Percentiles rank a stretch among this genome's conserved stretches.
Evolutionary conservation across 2,113 vertebrate species (phyloP).

Genomic region (Tachysurus vachellii): DNA sequence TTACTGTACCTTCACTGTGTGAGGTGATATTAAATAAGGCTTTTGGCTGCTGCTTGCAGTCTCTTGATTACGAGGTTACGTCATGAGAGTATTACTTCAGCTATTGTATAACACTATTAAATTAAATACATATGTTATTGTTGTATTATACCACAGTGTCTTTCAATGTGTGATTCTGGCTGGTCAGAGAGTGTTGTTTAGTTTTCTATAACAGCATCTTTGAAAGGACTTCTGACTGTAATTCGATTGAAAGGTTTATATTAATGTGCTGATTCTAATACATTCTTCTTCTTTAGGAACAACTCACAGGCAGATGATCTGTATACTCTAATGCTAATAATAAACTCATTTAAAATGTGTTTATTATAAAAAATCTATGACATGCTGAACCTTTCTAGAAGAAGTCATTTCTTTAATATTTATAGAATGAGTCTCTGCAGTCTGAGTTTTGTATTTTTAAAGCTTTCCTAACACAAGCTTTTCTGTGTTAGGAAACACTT

Average conservation of each 20-base stretch:
- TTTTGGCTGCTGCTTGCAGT: neutral
- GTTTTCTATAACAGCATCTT: neutral
- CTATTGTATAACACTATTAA: neutral
- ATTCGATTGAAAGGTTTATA: neutral
- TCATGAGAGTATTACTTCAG: neutral
- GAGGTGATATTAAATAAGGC: conserved; percentile 6
- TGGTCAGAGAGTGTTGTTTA: neutral
- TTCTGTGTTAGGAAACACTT: neutral
- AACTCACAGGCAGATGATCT: neutral
- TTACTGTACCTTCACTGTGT: conserved; percentile 22
- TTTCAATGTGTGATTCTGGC: neutral
- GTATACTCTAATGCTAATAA: neutral
- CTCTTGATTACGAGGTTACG: neutral
- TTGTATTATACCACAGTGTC: neutral
- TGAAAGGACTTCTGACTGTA: neutral
- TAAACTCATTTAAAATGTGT: neutral
- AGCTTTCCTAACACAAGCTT: neutral
- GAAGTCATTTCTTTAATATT: neutral
- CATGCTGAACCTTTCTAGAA: neutral
- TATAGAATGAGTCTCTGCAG: neutral
- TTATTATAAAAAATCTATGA: neutral
- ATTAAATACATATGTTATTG: neutral
- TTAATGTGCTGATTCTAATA: neutral
- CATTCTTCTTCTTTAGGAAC: neutral
- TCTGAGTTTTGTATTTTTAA: neutral